Conservation (phyloP, 1,140 invertebrate species). For the Teleogryllus occipitalis region DNA sequence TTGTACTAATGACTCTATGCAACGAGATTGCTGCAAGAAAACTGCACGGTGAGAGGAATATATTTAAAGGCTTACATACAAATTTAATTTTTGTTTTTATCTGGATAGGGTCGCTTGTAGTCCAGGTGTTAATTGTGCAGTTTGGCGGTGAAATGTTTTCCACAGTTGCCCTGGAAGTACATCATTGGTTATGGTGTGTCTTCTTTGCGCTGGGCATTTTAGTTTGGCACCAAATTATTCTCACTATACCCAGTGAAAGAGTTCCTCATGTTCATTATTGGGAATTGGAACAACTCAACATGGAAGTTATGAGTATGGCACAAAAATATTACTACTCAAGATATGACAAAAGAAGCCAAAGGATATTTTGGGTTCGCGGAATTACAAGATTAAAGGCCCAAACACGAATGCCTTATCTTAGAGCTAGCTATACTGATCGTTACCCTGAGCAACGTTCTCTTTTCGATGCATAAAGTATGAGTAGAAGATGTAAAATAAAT, state of each 20-base stretch:
- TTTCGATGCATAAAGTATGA: too few species aligned
- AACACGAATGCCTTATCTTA: too few species aligned
- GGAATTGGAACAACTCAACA: constrained; percentile 38
- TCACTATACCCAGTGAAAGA: constrained; percentile 45
- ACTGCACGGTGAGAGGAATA: constrained; percentile 60
- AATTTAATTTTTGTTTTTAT: constrained; percentile 57
- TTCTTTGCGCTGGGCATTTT: not conserved
- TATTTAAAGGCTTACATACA: constrained; percentile 49
- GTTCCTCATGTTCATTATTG: constrained; percentile 24
- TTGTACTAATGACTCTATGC: constrained; percentile 66
- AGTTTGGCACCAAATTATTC: constrained; percentile 33
- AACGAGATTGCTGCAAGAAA: constrained; percentile 63
- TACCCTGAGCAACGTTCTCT: too few species aligned
- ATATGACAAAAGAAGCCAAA: too few species aligned
- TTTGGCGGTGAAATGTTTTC: not conserved
- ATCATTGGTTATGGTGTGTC: not conserved
- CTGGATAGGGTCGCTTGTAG: constrained; percentile 37
- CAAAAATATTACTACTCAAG: constrained; percentile 45
- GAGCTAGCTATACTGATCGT: too few species aligned
- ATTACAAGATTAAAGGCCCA: too few species aligned
- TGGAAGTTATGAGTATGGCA: constrained; percentile 44
- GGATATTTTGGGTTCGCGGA: too few species aligned
- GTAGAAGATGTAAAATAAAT: too few species aligned
- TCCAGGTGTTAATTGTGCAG: not conserved
- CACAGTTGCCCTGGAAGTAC: not conserved